Conservation (phyloP, 1,140 invertebrate genomes). For the Frieseomelitta varia region DNA sequence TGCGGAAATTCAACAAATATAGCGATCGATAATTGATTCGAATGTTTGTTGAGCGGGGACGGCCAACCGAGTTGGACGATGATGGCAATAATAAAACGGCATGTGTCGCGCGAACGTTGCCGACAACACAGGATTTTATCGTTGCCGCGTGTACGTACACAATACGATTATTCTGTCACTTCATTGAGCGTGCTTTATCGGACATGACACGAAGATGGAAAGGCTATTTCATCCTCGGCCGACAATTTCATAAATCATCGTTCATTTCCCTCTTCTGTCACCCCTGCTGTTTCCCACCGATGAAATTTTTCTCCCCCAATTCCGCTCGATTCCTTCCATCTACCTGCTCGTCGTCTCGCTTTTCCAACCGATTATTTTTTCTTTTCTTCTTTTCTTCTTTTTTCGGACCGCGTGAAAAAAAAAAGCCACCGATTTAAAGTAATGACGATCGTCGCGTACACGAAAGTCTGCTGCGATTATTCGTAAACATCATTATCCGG, state of each 20-base stretch:
- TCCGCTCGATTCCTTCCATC: neutral
- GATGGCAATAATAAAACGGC: slow-evolving; percentile 3
- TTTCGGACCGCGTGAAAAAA: too few relatives aligned
- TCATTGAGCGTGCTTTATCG: slow-evolving; percentile 51
- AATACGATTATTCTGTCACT: slow-evolving; percentile 48
- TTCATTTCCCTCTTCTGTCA: slow-evolving; percentile 22
- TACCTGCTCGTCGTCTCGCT: neutral
- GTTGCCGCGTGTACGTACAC: slow-evolving; percentile 11
- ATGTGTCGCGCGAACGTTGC: neutral
- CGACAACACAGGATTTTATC: slow-evolving; percentile 40
- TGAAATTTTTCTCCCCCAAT: neutral
- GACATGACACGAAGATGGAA: slow-evolving; percentile 43
- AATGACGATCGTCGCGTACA: neutral
- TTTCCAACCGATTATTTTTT: neutral
- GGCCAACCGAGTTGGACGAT: neutral
- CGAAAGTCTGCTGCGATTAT: neutral
- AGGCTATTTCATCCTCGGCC: slow-evolving; percentile 41
- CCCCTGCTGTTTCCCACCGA: neutral
- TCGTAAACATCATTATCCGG: neutral
- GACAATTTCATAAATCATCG: slow-evolving; percentile 49
- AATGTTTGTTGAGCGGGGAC: neutral
- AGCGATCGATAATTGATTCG: slow-evolving; percentile 26
- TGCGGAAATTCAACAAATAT: neutral
- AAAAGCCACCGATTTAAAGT: neutral
- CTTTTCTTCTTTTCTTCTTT: too few relatives aligned